Conservation (phyloP, 2,888 invertebrate species). For the Nomada goodeniana region DNA sequence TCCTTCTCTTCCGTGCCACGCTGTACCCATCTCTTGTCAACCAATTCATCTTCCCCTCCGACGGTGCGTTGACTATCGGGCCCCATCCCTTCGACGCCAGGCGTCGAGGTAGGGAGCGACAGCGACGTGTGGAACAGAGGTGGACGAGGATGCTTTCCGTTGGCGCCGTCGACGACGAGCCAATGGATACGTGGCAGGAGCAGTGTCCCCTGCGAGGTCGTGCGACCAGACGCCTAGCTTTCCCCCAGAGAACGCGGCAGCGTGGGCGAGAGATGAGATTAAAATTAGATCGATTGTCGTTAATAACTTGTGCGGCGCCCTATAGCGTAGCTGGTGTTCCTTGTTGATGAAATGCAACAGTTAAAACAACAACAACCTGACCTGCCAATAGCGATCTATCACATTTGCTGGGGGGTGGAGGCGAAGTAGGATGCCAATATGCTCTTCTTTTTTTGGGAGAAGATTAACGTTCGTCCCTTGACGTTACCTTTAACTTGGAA, state of each 20-base stretch:
- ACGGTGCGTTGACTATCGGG: not conserved
- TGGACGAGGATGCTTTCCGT: slow-evolving; percentile 66
- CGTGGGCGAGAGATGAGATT: slow-evolving; percentile 65
- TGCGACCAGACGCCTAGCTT: slow-evolving; percentile 64
- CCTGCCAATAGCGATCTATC: no score
- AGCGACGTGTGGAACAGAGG: slow-evolving; percentile 8
- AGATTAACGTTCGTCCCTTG: not conserved
- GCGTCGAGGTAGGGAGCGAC: slow-evolving; percentile 15
- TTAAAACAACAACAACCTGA: slow-evolving; percentile 17
- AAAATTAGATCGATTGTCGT: slow-evolving; percentile 72
- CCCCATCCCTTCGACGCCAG: slow-evolving; percentile 1
- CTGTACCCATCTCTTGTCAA: not conserved
- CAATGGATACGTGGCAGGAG: slow-evolving; percentile 63
- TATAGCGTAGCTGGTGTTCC: slow-evolving; percentile 25
- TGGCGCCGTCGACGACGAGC: slow-evolving; percentile 56
- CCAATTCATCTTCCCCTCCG: not conserved
- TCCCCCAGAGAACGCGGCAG: slow-evolving; percentile 35
- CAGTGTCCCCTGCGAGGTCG: slow-evolving; percentile 70
- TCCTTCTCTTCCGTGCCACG: not conserved
- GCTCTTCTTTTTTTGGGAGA: not conserved
- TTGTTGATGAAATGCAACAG: slow-evolving; percentile 58
- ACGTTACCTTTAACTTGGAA: no score
- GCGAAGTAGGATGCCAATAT: no score
- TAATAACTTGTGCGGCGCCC: slow-evolving; percentile 58
- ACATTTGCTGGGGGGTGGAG: no score